phyloP scores from a whole-genome alignment of 2,113 vertebrate species.

The Prunella himalayana region DNA sequence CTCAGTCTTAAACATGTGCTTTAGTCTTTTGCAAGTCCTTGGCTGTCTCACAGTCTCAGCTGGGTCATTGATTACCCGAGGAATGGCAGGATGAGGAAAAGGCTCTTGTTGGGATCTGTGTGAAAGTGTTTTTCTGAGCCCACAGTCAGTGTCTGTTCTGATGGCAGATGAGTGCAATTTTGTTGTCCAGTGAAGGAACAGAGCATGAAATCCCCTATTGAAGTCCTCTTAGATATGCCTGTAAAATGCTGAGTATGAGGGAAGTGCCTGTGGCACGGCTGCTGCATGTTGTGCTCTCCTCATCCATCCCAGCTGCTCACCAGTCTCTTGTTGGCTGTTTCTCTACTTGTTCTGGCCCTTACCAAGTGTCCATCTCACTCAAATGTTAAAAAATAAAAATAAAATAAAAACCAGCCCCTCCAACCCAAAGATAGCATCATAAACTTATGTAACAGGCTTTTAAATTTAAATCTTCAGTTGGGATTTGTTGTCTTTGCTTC shows the following conservation, averaged over 20 bases:
- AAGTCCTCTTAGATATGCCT: not conserved
- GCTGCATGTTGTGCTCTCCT: not conserved
- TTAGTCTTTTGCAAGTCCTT: not conserved
- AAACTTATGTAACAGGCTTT: not conserved
- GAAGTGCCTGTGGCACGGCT: rapidly evolving
- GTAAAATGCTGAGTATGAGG: not conserved
- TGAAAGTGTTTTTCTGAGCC: not conserved
- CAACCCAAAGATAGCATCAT: not conserved
- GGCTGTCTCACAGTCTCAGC: not conserved
- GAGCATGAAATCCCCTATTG: not conserved
- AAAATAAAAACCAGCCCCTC: no score
- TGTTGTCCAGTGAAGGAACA: not conserved
- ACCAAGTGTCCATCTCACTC: not conserved
- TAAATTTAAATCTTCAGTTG: not conserved
- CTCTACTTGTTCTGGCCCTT: not conserved
- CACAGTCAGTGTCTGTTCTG: not conserved
- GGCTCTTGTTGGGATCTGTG: not conserved
- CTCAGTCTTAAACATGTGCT: not conserved
- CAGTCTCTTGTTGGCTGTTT: not conserved
- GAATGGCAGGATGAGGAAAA: not conserved
- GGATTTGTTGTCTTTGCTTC: not conserved
- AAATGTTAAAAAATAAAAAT: not conserved
- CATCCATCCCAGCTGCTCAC: not conserved
- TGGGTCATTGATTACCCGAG: not conserved
- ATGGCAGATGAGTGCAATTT: constrained; percentile 5